Conservation (phyloP, 2,888 invertebrate species). For the Apamea epomidion region DNA sequence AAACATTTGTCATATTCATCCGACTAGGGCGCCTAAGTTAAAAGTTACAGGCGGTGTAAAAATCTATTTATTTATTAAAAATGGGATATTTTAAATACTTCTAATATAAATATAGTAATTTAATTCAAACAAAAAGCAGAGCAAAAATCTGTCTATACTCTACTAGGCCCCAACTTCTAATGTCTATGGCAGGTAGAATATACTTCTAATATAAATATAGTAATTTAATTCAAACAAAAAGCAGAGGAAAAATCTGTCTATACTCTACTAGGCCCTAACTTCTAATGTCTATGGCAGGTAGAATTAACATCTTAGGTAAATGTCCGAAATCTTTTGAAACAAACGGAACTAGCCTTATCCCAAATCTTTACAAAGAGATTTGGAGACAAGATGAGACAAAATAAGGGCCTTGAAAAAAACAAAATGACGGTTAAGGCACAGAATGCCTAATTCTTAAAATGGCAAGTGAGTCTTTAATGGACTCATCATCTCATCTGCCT, state of each 20-base stretch:
- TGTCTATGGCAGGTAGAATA: background rate
- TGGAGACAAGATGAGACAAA: background rate
- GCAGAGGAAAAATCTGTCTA: background rate
- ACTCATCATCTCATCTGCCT: no score
- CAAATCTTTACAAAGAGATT: background rate
- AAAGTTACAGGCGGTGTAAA: no score
- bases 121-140: background rate
- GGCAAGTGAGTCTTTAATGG: no score
- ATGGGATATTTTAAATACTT: background rate
- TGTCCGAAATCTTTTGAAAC: background rate
- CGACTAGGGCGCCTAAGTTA: no score
- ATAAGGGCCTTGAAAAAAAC: no score
- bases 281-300: background rate
- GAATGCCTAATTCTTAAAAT: background rate
- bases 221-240: background rate
- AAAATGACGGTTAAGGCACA: background rate
- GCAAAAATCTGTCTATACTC: background rate
- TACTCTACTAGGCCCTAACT: no score
- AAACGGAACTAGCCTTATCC: background rate
- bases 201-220: no score
- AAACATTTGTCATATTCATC: no score
- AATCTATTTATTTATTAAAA: no score
- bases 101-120: background rate
- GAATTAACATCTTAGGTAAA: background rate
- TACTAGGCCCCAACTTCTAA: background rate